Base-by-base conservation (phyloP, 1,140 invertebrate genomes). In the Conopomorpha cramerella region DNA sequence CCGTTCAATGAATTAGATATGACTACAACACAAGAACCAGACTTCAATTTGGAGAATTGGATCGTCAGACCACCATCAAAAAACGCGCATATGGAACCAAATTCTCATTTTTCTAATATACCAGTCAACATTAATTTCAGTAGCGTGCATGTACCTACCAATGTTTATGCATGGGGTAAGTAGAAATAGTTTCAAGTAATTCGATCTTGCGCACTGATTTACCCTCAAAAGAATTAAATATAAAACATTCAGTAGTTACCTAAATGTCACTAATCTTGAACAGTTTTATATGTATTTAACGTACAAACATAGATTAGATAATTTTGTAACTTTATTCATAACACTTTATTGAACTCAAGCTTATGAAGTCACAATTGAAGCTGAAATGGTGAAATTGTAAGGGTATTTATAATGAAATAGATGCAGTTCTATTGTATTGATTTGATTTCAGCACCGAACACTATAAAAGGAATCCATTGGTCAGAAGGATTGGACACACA, bases 101-200 rank as follows among this genome's bases (percentile, higher is more conserved):
- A 91, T 66, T 63, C 80, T 12, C 87, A 93, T 54, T 97, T 96
- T 52, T 87, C 85, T 40, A 83, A 87, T 54, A 87, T 88, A 13
- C 76, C 83, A 8, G 91, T 97, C 2, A 96, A 96, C 63, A 83
- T 84, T 3, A 90, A 84, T 55, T 81, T 86, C 59, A 96, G 92
- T 49, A 90, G 93, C 19, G 91, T 98, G 3, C 95, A 98, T 66
- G 92, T 99, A 3, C 95, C 96, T 1, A 96, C 93, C 15, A 96
- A 96, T 71, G 94, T 98, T 26, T 98, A 90, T 62, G 91, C 95
- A 51, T 83, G 89, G 82, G 87, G 92, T 95, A 79, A 81, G 82
- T 59, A 46, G 39, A 44, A 30, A 31, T 45, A 7, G 23, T 46
- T 39, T 30, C 33, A 30, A 34, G 30, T 26, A 25, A 25, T 34